These are phyloP conservation scores for Acleris holmiana DNA, from an alignment of 2,888 invertebrate species.

Conservation along the genomic window DNA sequence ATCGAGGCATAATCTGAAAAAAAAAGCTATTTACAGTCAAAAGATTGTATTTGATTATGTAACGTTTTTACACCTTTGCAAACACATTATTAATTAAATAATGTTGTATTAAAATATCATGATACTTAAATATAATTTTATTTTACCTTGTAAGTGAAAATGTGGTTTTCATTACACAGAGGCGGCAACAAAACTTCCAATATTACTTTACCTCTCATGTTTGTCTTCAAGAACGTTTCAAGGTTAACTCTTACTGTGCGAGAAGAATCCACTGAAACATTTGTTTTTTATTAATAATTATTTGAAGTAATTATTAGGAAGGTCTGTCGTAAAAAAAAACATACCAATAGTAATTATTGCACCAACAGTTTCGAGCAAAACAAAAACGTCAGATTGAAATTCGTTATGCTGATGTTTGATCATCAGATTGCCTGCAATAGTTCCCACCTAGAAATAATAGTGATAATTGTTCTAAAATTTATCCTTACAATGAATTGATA, in stretches of 20 bases:
- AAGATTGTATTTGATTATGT: no score
- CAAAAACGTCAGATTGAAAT: slow-evolving; percentile 87
- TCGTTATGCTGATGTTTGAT: slow-evolving; percentile 85
- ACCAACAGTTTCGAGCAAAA: slow-evolving; percentile 81
- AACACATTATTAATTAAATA: no score
- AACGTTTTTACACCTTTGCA: no score
- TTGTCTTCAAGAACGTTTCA: slow-evolving; percentile 46
- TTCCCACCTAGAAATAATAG: slow-evolving; percentile 71
- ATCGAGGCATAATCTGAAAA: slow-evolving; percentile 85
- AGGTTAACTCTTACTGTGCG: slow-evolving; percentile 45
- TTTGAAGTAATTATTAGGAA: no score
- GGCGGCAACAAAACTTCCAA: slow-evolving; percentile 77
- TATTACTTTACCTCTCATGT: slow-evolving; percentile 67
- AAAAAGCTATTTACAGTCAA: no score
- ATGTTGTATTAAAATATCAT: no score
- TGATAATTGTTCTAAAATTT: no score
- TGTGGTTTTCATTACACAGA: slow-evolving; percentile 67
- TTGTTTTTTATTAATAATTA: no score
- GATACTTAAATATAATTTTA: not conserved
- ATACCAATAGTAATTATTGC: slow-evolving; percentile 71
- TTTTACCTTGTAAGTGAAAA: slow-evolving; percentile 82
- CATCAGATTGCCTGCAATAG: slow-evolving; percentile 84
- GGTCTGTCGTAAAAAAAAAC: not conserved
- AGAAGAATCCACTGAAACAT: slow-evolving; percentile 26
- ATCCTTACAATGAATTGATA: no score